A percentile compares a stretch with the other conserved stretches of the same genome.
phyloP scores from a whole-genome alignment of 2,797 vertebrate genomes.

The Halcyon leucocephala region DNA sequence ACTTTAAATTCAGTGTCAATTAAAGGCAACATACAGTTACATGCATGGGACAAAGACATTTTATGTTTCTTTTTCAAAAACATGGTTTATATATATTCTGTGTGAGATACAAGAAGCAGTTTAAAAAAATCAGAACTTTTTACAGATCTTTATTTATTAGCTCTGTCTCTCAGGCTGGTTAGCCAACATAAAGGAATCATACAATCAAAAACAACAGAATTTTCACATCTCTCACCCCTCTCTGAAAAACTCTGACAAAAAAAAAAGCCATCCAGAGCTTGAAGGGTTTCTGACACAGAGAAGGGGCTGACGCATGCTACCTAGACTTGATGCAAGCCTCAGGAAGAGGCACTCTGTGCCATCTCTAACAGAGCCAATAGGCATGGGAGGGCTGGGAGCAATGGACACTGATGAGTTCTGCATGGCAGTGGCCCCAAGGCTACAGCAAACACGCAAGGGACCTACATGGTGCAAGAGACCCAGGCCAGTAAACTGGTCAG shows the following conservation, averaged over 20 bases:
- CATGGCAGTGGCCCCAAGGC: background rate
- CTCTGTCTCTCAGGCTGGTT: background rate
- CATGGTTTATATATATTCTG: background rate
- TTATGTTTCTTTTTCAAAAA: background rate
- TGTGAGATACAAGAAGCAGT: background rate
- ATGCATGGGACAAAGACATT: background rate
- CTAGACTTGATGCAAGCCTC: background rate
- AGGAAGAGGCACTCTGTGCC: background rate
- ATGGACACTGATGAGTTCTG: background rate
- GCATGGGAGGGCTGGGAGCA: background rate
- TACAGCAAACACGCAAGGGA: conserved; percentile 18
- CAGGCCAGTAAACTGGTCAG: rapidly evolving
- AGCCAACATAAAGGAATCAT: background rate
- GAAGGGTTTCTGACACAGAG: background rate
- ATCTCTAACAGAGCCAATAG: background rate
- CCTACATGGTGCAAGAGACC: rapidly evolving
- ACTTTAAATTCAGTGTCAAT: background rate
- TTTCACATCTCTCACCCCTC: background rate
- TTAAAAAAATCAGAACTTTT: background rate
- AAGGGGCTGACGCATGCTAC: background rate
- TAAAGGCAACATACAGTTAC: background rate
- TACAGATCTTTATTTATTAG: background rate
- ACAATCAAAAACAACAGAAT: background rate
- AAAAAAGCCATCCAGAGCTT: background rate
- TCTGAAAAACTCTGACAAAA: background rate